Percentiles rank a stretch among this genome's conserved stretches.
Evolutionary conservation across 2,888 invertebrate genomes (phyloP).

Genomic region (Amphipyra tragopoginis): DNA sequence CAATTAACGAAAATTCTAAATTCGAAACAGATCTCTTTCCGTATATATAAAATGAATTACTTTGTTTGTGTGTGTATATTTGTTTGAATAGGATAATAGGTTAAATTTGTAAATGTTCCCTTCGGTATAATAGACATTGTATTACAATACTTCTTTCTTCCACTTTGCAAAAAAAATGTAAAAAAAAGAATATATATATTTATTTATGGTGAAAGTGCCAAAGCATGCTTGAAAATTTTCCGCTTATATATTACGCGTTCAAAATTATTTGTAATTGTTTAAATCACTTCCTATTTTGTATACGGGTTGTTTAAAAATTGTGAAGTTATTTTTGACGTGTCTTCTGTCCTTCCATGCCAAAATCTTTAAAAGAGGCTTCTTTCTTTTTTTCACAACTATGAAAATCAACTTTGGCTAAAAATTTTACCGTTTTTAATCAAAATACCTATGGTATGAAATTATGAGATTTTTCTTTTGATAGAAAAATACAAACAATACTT

Average conservation of each 20-base stretch:
- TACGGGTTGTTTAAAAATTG: constrained; percentile 53
- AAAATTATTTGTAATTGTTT: constrained; percentile 55
- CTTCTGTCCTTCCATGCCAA: background rate
- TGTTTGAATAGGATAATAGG: constrained; percentile 85
- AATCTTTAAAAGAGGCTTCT: background rate
- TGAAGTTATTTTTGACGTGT: background rate
- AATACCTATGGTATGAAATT: too few relatives aligned
- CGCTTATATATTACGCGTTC: constrained; percentile 52
- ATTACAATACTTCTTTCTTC: constrained; percentile 65
- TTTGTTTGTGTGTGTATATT: constrained; percentile 86
- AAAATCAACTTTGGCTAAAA: too few relatives aligned
- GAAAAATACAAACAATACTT: constrained; percentile 1
- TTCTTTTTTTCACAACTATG: too few relatives aligned
- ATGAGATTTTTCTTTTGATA: background rate
- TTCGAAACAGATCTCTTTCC: constrained; percentile 76
- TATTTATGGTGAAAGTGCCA: constrained; percentile 81
- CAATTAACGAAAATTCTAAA: constrained; percentile 50
- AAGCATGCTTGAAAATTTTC: constrained; percentile 69
- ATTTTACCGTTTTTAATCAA: too few relatives aligned
- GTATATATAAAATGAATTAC: constrained; percentile 57
- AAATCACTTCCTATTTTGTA: constrained; percentile 50
- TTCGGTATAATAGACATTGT: constrained; percentile 59
- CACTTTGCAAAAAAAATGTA: constrained; percentile 59
- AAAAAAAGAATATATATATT: constrained; percentile 63
- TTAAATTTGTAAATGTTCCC: constrained; percentile 85